A percentile compares a stretch with the other conserved stretches of the same genome.
Evolutionary conservation across 2,888 invertebrate species (phyloP).

Genomic region (Dynastes maya): DNA sequence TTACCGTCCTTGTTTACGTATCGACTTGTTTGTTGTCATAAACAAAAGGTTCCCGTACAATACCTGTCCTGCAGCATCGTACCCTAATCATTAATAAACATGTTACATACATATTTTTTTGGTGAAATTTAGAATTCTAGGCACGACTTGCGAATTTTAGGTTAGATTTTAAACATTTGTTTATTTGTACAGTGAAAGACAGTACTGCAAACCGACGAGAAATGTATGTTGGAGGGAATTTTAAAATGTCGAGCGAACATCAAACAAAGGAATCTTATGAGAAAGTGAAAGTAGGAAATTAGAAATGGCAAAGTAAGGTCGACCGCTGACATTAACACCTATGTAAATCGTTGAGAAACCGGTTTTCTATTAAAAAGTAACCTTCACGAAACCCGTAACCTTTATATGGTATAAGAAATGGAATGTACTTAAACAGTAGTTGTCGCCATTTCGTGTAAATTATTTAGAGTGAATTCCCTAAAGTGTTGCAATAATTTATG

Average conservation of each 20-base stretch:
- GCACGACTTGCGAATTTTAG: conserved; percentile 19
- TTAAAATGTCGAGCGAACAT: conserved; percentile 16
- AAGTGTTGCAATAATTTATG: no score
- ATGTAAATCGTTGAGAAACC: conserved; percentile 43
- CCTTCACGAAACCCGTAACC: conserved; percentile 17
- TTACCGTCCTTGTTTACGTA: conserved; percentile 51
- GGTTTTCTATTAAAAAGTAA: conserved; percentile 10
- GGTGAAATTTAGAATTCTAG: neutral
- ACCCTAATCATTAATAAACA: neutral
- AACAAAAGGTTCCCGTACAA: conserved; percentile 29
- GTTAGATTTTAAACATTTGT: conserved; percentile 30
- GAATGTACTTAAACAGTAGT: no score
- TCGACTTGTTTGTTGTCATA: conserved; percentile 36
- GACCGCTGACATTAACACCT: conserved; percentile 62
- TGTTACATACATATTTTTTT: neutral
- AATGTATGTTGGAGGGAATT: conserved; percentile 40
- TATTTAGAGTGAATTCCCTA: no score
- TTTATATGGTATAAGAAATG: neutral
- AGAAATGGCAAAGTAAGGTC: conserved; percentile 63
- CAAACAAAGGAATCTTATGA: neutral
- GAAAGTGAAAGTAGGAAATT: conserved; percentile 65
- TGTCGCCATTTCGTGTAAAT: no score
- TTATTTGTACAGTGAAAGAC: neutral
- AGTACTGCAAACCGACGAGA: neutral
- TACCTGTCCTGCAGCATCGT: conserved; percentile 26